A percentile compares a stretch with the other conserved stretches of the same genome.
phyloP scores from a whole-genome alignment of 2,113 vertebrate species.

The Perca schrenkii region DNA sequence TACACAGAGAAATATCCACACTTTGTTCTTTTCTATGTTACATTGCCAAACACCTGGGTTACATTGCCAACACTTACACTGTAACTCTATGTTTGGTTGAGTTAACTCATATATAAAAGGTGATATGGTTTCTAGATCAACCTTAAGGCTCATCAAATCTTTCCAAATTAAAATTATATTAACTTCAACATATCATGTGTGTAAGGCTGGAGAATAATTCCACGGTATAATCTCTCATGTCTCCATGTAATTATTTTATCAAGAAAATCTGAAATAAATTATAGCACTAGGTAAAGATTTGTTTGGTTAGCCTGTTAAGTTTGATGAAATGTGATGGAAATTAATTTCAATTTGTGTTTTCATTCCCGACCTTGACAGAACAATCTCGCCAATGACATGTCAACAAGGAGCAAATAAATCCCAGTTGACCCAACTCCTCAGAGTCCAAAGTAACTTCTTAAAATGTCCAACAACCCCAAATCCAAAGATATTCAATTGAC shows the following conservation, averaged over 20 bases:
- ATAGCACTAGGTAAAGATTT: neutral
- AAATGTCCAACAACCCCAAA: neutral
- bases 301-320: neutral
- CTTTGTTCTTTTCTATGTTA: neutral
- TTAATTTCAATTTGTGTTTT: neutral
- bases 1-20: neutral
- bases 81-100: neutral
- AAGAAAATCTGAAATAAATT: neutral
- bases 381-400: neutral
- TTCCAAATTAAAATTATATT: neutral
- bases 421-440: too few species aligned
- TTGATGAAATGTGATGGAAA: neutral
- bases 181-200: neutral
- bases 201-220: neutral
- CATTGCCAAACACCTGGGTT: neutral
- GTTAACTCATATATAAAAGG: neutral
- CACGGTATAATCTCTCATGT: neutral
- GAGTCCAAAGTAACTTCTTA: too few species aligned
- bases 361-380: neutral
- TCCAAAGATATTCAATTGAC: neutral
- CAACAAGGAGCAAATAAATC: too few species aligned
- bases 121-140: neutral
- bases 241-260: neutral
- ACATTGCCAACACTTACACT: neutral
- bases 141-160: neutral